Percentiles rank a stretch among this genome's conserved stretches.
phyloP scores from a whole-genome alignment of 2,888 invertebrate species.

The Oasisia sp. region DNA sequence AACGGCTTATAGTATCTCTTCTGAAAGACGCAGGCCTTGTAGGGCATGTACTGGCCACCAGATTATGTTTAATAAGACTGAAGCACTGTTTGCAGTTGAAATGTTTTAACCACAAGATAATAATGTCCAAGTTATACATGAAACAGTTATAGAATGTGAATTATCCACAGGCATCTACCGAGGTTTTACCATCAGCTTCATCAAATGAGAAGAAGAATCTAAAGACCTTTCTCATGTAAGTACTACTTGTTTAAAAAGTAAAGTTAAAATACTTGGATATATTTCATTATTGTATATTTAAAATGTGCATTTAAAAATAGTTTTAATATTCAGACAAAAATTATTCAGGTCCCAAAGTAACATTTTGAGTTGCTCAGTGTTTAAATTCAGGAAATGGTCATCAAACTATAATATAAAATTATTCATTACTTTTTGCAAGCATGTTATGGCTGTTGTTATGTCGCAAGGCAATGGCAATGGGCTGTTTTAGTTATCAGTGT shows the following conservation, averaged over 20 bases:
- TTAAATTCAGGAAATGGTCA: neutral
- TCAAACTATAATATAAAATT: neutral
- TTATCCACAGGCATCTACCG: slow-evolving; percentile 29
- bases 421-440: neutral
- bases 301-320: neutral
- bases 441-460: neutral
- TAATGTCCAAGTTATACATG: neutral
- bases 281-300: neutral
- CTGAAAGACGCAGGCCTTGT: too few relatives aligned
- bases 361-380: neutral
- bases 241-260: neutral
- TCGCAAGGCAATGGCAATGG: neutral
- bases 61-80: too few relatives aligned
- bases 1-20: too few relatives aligned
- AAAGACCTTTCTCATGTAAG: slow-evolving; percentile 27
- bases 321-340: neutral
- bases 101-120: too few relatives aligned
- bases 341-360: neutral
- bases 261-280: too few relatives aligned
- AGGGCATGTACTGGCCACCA: too few relatives aligned
- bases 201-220: slow-evolving; percentile 24
- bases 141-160: neutral
- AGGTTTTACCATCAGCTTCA: slow-evolving; percentile 27
- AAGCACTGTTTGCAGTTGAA: too few relatives aligned
- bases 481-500: neutral